phyloP scores from a whole-genome alignment of 1,140 invertebrate species.

The Drosophila pandora region DNA sequence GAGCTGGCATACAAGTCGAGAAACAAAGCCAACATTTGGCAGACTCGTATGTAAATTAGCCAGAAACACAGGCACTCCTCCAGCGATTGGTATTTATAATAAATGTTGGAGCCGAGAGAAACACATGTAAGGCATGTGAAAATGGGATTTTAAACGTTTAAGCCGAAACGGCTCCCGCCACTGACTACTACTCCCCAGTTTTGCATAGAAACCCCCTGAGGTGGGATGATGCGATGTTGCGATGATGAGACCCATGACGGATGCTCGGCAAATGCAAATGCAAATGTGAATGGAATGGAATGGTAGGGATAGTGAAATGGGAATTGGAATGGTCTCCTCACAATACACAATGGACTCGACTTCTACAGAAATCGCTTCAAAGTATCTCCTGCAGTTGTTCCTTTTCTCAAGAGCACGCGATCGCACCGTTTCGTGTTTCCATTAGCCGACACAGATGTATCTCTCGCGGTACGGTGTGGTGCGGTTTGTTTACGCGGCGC shows the following conservation, averaged over 20 bases:
- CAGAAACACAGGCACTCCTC: constrained; percentile 57
- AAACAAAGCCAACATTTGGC: constrained; percentile 40
- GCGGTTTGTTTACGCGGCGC: constrained; percentile 63
- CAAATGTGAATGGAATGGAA: constrained; percentile 51
- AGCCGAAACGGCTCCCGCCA: constrained; percentile 29
- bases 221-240: constrained; percentile 15
- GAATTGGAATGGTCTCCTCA: constrained; percentile 4
- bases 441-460: constrained; percentile 37
- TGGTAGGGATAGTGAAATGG: neutral
- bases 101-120: constrained; percentile 66
- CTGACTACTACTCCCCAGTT: constrained; percentile 31
- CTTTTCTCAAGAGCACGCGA: constrained; percentile 53
- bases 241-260: constrained; percentile 52
- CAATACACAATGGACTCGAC: constrained; percentile 53
- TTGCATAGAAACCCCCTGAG: constrained; percentile 54
- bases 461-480: constrained; percentile 41
- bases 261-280: constrained; percentile 69
- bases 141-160: constrained; percentile 72
- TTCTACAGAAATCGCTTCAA: constrained; percentile 48
- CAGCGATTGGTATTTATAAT: constrained; percentile 56
- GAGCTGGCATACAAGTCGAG: constrained; percentile 28
- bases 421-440: constrained; percentile 44
- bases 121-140: constrained; percentile 75
- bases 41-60: constrained; percentile 62
- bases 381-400: constrained; percentile 46